These are phyloP conservation scores for Gallinago paraguaiae DNA, from an alignment of 2,113 vertebrate species.

Conservation along the genomic window DNA sequence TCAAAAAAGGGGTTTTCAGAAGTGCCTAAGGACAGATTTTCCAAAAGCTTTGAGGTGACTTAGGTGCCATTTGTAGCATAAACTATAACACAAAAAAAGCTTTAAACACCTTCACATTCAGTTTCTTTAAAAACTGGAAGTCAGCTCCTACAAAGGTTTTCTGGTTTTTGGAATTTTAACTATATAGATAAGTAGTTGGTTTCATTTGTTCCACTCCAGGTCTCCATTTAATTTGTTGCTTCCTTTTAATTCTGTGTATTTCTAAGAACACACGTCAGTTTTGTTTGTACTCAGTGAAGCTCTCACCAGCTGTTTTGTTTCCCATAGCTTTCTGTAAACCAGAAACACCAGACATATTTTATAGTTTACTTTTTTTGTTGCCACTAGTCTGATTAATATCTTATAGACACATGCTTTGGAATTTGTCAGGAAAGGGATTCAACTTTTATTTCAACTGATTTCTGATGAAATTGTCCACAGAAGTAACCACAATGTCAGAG, in stretches of 20 bases:
- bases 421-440: neutral
- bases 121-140: neutral
- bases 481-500: neutral
- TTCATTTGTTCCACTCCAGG: neutral
- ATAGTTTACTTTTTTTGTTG: neutral
- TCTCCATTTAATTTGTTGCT: neutral
- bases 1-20: neutral
- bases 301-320: neutral
- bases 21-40: neutral
- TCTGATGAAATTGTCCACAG: neutral
- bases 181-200: neutral
- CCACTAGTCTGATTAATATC: neutral
- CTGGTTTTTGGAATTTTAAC: neutral
- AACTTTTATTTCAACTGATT: conserved; percentile 20
- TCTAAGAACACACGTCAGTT: neutral
- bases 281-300: neutral
- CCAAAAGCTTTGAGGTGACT: neutral
- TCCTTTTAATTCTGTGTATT: neutral
- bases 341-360: neutral
- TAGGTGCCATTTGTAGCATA: neutral
- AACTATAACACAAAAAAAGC: neutral
- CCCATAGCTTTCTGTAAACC: neutral
- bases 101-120: neutral
- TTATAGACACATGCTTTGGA: neutral
- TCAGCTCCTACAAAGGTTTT: neutral